Percentiles rank a stretch among this genome's conserved stretches.
These are phyloP conservation scores for Pipistrellus pipistrellus DNA, from an alignment of 2,797 vertebrate genomes.

Conservation along the genomic window DNA sequence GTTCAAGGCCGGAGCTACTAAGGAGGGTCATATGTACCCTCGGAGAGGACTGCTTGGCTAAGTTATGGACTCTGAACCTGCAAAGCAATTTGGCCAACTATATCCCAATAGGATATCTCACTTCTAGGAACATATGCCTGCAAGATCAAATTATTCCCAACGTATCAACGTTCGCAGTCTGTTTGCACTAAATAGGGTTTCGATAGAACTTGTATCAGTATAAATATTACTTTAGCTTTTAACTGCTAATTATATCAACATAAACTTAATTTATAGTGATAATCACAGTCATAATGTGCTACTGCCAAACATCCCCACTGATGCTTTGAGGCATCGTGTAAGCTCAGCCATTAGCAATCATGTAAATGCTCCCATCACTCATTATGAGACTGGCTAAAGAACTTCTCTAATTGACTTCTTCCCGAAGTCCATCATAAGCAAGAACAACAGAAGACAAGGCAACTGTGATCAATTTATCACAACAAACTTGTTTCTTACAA, in stretches of 20 bases:
- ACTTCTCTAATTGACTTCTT: conserved; percentile 88
- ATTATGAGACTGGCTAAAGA: conserved; percentile 86
- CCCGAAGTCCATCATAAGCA: conserved; percentile 57
- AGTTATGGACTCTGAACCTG: neutral
- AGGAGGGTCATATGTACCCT: neutral
- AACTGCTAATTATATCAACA: conserved; percentile 90
- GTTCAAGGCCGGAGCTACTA: neutral
- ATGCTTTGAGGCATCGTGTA: conserved; percentile 85
- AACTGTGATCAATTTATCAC: neutral
- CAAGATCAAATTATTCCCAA: conserved; percentile 51
- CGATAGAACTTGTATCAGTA: conserved; percentile 85
- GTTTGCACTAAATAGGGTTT: conserved; percentile 81
- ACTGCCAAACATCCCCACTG: conserved; percentile 84
- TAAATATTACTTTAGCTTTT: conserved; percentile 88
- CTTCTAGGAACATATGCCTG: conserved; percentile 30
- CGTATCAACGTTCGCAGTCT: conserved; percentile 76
- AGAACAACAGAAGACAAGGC: neutral
- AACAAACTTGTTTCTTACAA: neutral
- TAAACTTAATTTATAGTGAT: conserved; percentile 90
- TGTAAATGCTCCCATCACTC: conserved; percentile 85
- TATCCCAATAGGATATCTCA: neutral
- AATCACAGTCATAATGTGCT: conserved; percentile 85
- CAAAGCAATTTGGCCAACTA: neutral
- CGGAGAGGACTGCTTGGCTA: neutral
- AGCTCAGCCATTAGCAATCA: conserved; percentile 87